Percentiles rank a stretch among this genome's conserved stretches.
phyloP scores from a whole-genome alignment of 2,888 invertebrate species.

The Mimas tiliae region DNA sequence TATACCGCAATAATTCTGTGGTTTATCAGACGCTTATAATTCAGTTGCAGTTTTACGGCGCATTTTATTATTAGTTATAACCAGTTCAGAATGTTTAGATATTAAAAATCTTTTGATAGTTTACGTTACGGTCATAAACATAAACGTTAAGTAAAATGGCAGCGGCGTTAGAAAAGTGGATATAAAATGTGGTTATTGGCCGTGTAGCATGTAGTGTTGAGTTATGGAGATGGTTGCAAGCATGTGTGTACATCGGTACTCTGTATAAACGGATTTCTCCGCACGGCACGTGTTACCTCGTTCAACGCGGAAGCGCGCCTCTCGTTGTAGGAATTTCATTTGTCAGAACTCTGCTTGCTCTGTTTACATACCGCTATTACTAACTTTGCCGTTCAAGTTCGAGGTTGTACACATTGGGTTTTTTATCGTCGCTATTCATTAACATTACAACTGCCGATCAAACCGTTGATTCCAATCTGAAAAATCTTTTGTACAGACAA shows the following conservation, averaged over 20 bases:
- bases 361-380: slow-evolving; percentile 70
- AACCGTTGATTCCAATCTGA: not conserved
- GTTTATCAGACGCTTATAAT: slow-evolving; percentile 17
- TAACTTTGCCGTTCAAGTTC: slow-evolving; percentile 72
- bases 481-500: too few relatives aligned
- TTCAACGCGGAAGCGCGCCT: slow-evolving; percentile 65
- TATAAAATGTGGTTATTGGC: slow-evolving; percentile 45
- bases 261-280: slow-evolving; percentile 64
- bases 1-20: slow-evolving; percentile 22
- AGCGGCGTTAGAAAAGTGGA: slow-evolving; percentile 41
- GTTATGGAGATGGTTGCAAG: slow-evolving; percentile 39
- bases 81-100: slow-evolving; percentile 24
- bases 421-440: slow-evolving; percentile 11
- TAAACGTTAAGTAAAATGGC: slow-evolving; percentile 35
- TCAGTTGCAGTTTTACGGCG: slow-evolving; percentile 14
- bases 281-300: slow-evolving; percentile 60
- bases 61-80: slow-evolving; percentile 23
- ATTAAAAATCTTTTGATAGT: slow-evolving; percentile 32
- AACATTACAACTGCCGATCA: not conserved
- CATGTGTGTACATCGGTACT: slow-evolving; percentile 45
- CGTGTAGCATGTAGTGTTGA: slow-evolving; percentile 40
- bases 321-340: slow-evolving; percentile 69
- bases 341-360: slow-evolving; percentile 56
- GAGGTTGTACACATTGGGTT: slow-evolving; percentile 66
- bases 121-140: slow-evolving; percentile 37